phyloP scores from a whole-genome alignment of 2,888 invertebrate genomes.

The Stegophylla sp. region DNA sequence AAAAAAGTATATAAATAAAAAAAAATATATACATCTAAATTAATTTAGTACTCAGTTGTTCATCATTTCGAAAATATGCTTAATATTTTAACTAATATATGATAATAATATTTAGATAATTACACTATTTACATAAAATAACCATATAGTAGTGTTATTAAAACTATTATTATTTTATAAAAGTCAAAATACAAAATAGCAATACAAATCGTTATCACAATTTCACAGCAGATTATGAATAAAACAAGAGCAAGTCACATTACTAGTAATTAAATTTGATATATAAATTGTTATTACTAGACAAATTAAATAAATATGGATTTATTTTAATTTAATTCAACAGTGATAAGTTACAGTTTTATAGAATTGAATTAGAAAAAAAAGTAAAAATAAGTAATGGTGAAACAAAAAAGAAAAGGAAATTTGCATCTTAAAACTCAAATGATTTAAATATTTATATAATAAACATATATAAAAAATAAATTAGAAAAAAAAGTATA shows the following conservation, averaged over 20 bases:
- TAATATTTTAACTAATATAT: conserved; percentile 1
- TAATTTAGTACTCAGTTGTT: background rate
- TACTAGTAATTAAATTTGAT: background rate
- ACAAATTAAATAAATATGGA: background rate
- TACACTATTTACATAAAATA: conserved; percentile 27
- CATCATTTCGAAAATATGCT: background rate
- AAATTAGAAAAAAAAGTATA: background rate
- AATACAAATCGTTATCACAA: conserved; percentile 48
- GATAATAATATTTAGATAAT: conserved; percentile 22
- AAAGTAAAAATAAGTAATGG: background rate
- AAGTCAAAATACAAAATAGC: conserved; percentile 48
- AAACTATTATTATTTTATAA: conserved; percentile 36
- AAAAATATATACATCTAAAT: background rate
- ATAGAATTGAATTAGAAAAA: background rate
- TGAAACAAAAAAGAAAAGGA: background rate
- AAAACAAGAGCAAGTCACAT: conserved; percentile 31
- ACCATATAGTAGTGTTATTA: conserved; percentile 18
- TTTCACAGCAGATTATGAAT: conserved; percentile 49
- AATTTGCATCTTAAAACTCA: background rate
- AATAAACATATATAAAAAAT: background rate
- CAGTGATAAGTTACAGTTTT: background rate
- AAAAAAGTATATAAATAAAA: background rate
- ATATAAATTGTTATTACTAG: background rate
- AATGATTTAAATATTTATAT: background rate
- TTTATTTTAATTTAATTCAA: background rate